phyloP scores from a whole-genome alignment of 2,113 vertebrate genomes.

The Poecile atricapillus region DNA sequence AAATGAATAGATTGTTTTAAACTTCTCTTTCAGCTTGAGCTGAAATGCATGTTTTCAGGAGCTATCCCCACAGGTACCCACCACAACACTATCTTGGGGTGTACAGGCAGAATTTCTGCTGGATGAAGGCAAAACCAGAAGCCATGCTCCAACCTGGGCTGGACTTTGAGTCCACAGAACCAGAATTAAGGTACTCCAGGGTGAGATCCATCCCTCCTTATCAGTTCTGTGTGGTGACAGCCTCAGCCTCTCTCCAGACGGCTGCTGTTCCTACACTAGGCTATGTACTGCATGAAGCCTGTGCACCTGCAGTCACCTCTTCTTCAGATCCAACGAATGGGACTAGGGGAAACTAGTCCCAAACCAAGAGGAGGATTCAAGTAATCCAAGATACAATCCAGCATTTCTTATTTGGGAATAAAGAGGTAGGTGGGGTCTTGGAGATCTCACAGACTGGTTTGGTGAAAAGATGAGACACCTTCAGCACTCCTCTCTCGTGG shows the following conservation, averaged over 20 bases:
- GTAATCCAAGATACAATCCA: neutral
- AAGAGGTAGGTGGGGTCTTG: neutral
- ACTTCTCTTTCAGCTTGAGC: neutral
- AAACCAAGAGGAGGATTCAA: neutral
- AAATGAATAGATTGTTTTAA: neutral
- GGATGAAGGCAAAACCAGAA: neutral
- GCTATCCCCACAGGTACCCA: neutral
- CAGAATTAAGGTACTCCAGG: neutral
- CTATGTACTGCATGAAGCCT: rapidly evolving
- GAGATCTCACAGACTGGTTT: neutral
- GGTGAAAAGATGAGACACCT: neutral
- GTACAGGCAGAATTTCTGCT: neutral
- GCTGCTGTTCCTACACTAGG: neutral
- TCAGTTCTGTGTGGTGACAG: rapidly evolving
- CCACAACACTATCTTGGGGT: neutral
- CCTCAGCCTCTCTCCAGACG: neutral
- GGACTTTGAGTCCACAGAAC: neutral
- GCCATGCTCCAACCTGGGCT: rapidly evolving
- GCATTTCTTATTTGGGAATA: neutral
- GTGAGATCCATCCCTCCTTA: neutral
- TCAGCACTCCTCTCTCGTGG: neutral
- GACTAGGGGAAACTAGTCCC: neutral
- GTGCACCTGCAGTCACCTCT: rapidly evolving
- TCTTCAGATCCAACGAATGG: neutral
- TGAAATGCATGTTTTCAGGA: neutral